Base-by-base conservation (phyloP, 2,113 vertebrate species). In the Chamaea fasciata region DNA sequence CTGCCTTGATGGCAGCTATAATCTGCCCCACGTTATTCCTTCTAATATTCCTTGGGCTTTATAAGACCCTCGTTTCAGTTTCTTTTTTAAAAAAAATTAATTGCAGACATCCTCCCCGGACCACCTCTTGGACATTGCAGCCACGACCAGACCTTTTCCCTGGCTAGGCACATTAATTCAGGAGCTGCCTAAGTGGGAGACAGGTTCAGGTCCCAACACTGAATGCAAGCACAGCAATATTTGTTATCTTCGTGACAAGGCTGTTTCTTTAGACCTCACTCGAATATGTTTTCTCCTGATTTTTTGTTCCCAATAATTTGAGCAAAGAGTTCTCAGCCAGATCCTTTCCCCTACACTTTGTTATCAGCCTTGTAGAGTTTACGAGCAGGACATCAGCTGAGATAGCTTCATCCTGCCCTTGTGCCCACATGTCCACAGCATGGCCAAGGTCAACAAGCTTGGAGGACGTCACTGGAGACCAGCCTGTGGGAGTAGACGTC, bases 241-340 rank as follows among this genome's bases (percentile, higher is more conserved):
- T 78, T 90, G 57, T 83, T 86, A 62, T 49, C 56, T 83, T 68
- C 0, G 0, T 70, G 73, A 77, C 76, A 83, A 41, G 35, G 41
- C 52, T 88, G 28, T 71, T 81, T 75, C 73, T 89, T 71, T 56
- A 70, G 71, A 79, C 73, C 60, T 74, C 35, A 65, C 55, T 37
- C 67, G 64, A 91, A 35, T 67, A 49, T 31, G 52, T 50, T 12
- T 39, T 80, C 82, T 69, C 62, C 67, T 78, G 53, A 63, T n/a
- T 52, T 89, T 96, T 92, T 85, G 41, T 87, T 82, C 47, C 77
- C 73, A 20, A 83, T 78, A 92, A 77, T 70, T 63, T 92, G 74
- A 92, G 78, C 74, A 89, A 96, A 81, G 2, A 8, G 87, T 70
- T 78, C 57, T 70, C 27, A 49, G 44, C 83, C 67, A 86, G 62